Evolutionary conservation across 64 coral and sea anemone species (phyloP).

Genomic region (Orbicella faveolata): DNA sequence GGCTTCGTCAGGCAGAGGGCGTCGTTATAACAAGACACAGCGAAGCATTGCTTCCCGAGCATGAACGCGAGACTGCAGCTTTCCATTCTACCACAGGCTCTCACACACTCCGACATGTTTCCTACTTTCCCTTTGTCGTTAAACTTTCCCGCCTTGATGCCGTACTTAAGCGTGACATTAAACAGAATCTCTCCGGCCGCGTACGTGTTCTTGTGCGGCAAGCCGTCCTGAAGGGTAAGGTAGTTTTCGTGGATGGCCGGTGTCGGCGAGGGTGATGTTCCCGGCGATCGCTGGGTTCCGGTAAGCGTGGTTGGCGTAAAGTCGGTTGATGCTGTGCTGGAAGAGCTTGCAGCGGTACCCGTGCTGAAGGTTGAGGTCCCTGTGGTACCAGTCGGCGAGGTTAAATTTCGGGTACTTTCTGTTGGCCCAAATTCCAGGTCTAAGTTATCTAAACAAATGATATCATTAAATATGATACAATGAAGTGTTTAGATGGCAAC

Average conservation of each 20-base stretch:
- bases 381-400: not conserved
- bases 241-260: conserved; percentile 69
- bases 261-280: conserved; percentile 7
- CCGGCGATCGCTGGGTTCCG: not conserved
- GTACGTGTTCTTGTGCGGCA: conserved; percentile 66
- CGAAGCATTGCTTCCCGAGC: conserved; percentile 86
- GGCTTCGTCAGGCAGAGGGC: conserved; percentile 73
- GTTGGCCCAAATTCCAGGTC: conserved; percentile 16
- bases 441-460: conserved; percentile 27
- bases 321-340: conserved; percentile 1
- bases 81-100: conserved; percentile 57
- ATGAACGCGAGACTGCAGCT: conserved; percentile 88
- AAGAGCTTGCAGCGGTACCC: conserved; percentile 5
- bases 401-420: not conserved
- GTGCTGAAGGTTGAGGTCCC: conserved; percentile 42
- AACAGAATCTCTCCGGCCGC: conserved; percentile 53
- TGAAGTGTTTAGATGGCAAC: not conserved
- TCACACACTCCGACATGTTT: conserved; percentile 65
- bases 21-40: conserved; percentile 72
- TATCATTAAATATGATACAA: not conserved
- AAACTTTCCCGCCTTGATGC: conserved; percentile 81
- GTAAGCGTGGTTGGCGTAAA: not conserved
- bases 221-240: conserved; percentile 63
- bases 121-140: conserved; percentile 59
- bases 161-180: conserved; percentile 81